Evolutionary conservation across 2,113 vertebrate genomes (phyloP), one percentile per base, ranked within the genome.

Genomic region (Cyanoliseus patagonus): DNA sequence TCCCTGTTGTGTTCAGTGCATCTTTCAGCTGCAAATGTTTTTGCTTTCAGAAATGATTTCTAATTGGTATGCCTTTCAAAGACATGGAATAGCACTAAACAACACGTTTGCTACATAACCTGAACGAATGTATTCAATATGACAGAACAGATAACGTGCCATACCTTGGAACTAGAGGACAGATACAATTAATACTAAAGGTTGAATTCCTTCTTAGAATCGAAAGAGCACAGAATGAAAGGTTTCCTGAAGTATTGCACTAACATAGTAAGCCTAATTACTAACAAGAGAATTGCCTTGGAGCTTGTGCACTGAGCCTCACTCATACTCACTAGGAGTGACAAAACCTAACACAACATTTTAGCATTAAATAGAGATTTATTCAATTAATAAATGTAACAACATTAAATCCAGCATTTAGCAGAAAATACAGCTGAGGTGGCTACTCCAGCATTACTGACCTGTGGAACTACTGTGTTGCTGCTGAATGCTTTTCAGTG

Each of bases 21-120:
- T 96, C 96, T 96, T 96, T 92, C 95, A 97, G 96, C 96, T 97
- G 95, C 97, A 97, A 97, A 95, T 97, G 93, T 87, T 96, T 96
- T 94, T 97, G 97, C 96, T 98, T 97, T 96, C 94, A 93, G 83
- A 90, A 92, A 57, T 76, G 8, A 92, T 83, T 94, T 96, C 83
- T 96, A 74, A 93, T 88, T 76, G 87, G 83, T 87, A 64, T 96
- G 97, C 92, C 93, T 93, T 97, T 97, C 95, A 94, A 66, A 96
- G 88, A 94, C 37, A 88, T 51, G 67, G 88, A 78, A 83, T 53
- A 93, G 94, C 97, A 92, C 95, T 96, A 85, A 88, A 73, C 42
- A 81, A 92, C 7, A 7, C 4, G 2, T 92, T 62, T 75, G 57
- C 76, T 90, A 47, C 63, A 42, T 91, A 95, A 92, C 75, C 72